Evolutionary conservation across 2,888 invertebrate species (phyloP), one percentile per base, ranked within the genome.

Genomic region (Leptinotarsa tumamoca): DNA sequence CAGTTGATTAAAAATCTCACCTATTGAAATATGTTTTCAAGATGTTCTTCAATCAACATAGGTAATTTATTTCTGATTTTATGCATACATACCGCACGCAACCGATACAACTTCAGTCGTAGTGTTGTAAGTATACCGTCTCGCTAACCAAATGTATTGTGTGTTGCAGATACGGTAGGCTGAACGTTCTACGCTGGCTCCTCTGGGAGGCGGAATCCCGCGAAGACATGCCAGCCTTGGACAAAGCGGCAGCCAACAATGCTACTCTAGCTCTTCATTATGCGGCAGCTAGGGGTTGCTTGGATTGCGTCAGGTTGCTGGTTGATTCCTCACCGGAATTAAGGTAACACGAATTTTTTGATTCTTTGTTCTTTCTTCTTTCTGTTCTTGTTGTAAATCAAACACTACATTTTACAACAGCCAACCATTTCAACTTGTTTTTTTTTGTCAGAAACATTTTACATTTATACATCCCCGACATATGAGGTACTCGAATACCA

Each of bases 211-310:
- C 89, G 80, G 90, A 85, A 72, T 82, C 82, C 71, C 81, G 82
- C 68, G 81, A 88, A 71, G 89, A 89, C 82, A 91, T 90, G 89
- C 90, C 91, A 74, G 89, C 90, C 63, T 89, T 90, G 83, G 90
- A 90, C 84, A 87, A 89, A 72, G 82, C 82, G 80, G 89, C 89
- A 81, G 89, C 90, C 83, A 90, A 90, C 86, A 92, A 92, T 87
- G 94, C 94, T 81, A 95, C 95, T 77, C 90, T 96, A 82, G 95
- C 96, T 80, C 91, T 96, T 77, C 96, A 96, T 89, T 96, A 96
- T 89, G 96, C 96, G 17, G 95, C 95, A 50, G 95, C 95, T 75
- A 91, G 95, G 81, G 96, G 96, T 79, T 95, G 95, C 87, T 90
- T 96, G 82, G 95, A 96, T 88, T 95, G 95, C 88, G 95, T 96